phyloP scores from a whole-genome alignment of 2,113 vertebrate species.

The Pygoscelis antarcticus region DNA sequence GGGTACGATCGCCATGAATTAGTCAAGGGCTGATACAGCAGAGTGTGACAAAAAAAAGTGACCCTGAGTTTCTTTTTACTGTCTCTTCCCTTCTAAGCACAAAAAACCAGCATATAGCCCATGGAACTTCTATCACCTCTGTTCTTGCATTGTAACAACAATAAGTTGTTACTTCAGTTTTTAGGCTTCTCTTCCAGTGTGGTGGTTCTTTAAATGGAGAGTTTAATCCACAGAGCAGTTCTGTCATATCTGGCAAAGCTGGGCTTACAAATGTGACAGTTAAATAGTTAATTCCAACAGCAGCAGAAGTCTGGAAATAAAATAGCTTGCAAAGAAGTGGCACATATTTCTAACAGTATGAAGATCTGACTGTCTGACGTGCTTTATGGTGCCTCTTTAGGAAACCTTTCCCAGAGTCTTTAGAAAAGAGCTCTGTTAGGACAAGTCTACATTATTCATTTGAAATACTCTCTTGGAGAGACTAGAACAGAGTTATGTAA shows the following conservation, averaged over 20 bases:
- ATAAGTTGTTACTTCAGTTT: neutral
- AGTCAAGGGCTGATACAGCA: accelerated
- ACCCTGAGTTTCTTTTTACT: neutral
- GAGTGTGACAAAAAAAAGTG: neutral
- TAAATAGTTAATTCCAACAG: neutral
- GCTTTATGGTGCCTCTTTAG: neutral
- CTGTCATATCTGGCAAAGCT: neutral
- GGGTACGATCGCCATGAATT: neutral
- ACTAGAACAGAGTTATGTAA: neutral
- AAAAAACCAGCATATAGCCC: neutral
- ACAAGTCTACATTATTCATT: neutral
- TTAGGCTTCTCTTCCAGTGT: neutral
- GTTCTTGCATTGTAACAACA: neutral
- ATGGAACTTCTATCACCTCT: neutral
- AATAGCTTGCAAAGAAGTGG: neutral
- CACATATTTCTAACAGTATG: neutral
- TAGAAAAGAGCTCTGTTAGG: neutral
- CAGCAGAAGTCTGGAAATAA: neutral
- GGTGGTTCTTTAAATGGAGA: neutral
- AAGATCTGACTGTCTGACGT: neutral
- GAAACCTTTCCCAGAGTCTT: neutral
- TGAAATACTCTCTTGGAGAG: neutral
- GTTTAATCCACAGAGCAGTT: neutral
- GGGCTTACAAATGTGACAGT: neutral
- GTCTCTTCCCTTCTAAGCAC: neutral